Percentiles rank a stretch among this genome's conserved stretches.
Conservation (phyloP, 2,888 invertebrate species). For the Metopia argyrocephala region DNA sequence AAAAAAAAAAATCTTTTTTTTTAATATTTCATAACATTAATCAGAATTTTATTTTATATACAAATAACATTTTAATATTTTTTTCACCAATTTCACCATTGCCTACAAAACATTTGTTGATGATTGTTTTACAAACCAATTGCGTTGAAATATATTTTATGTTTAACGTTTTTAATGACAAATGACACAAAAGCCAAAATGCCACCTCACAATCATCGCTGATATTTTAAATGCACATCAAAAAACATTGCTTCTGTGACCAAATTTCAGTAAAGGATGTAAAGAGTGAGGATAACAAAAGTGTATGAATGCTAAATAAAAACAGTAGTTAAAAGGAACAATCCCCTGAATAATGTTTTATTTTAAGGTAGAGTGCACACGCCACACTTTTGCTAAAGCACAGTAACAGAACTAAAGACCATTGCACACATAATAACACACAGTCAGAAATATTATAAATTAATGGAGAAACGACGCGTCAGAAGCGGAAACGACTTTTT, state of each 20-base stretch:
- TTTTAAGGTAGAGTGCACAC: constrained; percentile 66
- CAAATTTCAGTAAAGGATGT: constrained; percentile 13
- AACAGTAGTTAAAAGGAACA: neutral
- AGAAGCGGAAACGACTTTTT: constrained; percentile 52
- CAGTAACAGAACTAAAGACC: constrained; percentile 17
- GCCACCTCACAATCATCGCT: constrained; percentile 48
- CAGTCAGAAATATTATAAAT: constrained; percentile 34
- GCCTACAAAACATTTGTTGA: neutral
- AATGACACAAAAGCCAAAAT: constrained; percentile 73
- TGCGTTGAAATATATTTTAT: constrained; percentile 62
- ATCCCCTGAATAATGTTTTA: constrained; percentile 55
- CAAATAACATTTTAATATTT: too few relatives aligned
- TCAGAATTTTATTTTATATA: too few relatives aligned
- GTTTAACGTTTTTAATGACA: constrained; percentile 71
- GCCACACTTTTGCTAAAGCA: constrained; percentile 57
- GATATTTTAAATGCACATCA: constrained; percentile 38
- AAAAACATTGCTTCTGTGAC: constrained; percentile 47
- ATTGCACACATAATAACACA: constrained; percentile 41
- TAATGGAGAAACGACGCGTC: constrained; percentile 38
- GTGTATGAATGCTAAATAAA: neutral
- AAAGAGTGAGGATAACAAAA: neutral
- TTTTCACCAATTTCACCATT: constrained; percentile 47
- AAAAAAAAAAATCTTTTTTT: too few relatives aligned
- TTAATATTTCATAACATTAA: too few relatives aligned
- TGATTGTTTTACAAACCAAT: constrained; percentile 56